phyloP scores from a whole-genome alignment of 2,113 vertebrate species.

The Poecile atricapillus region DNA sequence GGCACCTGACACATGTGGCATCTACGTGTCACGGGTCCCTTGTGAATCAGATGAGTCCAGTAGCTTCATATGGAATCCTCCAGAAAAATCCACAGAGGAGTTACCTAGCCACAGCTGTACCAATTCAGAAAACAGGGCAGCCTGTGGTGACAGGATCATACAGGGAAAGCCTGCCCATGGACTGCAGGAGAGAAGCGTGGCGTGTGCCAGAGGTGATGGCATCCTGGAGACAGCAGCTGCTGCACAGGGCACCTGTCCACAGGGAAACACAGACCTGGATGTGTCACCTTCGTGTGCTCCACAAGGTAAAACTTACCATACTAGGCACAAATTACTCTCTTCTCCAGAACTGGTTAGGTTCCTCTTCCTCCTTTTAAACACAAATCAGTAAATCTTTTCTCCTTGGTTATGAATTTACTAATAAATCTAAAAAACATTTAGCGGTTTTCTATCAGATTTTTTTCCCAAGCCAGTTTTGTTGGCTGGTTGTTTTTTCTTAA shows the following conservation, averaged over 20 bases:
- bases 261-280: background rate
- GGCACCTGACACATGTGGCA: background rate
- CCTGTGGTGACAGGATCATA: background rate
- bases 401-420: background rate
- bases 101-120: background rate
- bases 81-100: background rate
- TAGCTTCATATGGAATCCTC: background rate
- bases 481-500: background rate
- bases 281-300: background rate
- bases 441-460: background rate
- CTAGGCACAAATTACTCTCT: background rate
- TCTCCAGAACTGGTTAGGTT: background rate
- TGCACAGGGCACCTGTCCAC: background rate
- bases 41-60: constrained; percentile 65
- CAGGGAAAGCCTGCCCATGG: background rate
- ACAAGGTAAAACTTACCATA: background rate
- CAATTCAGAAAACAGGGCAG: background rate
- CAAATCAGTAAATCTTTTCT: background rate
- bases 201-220: accelerated
- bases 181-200: background rate
- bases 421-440: background rate
- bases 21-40: background rate
- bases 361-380: background rate
- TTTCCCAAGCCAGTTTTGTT: background rate
- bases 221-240: background rate